Conservation (phyloP, 2,888 invertebrate genomes). For the Sinopyrophorus schimmeli region DNA sequence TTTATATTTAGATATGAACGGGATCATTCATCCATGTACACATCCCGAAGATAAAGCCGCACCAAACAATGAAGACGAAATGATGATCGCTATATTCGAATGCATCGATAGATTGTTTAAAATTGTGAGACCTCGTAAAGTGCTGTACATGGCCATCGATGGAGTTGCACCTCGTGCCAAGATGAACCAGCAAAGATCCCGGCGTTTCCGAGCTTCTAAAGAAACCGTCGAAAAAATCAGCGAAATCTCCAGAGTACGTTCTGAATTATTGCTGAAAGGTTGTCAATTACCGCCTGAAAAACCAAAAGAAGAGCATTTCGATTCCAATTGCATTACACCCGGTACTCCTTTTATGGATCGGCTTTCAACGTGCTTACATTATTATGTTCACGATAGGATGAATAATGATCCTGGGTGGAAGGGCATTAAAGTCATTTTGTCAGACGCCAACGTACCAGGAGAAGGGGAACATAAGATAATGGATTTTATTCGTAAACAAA, state of each 20-base stretch:
- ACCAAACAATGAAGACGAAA: constrained; percentile 98
- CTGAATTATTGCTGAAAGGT: constrained; percentile 73
- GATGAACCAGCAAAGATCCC: constrained; percentile 99
- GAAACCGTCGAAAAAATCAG: constrained; percentile 87
- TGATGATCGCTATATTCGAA: constrained; percentile 99
- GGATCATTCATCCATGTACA: constrained; percentile 99
- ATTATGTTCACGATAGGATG: constrained; percentile 85
- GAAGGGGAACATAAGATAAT: constrained; percentile 99
- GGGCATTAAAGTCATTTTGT: constrained; percentile 91
- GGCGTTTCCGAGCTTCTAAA: constrained; percentile 95
- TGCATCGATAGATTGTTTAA: constrained; percentile 94
- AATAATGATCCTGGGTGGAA: constrained; percentile 96
- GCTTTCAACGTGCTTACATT: constrained; percentile 81
- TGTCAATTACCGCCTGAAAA: constrained; percentile 83
- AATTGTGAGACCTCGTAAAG: constrained; percentile 88
- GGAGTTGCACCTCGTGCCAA: constrained; percentile 98
- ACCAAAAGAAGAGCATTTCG: constrained; percentile 91
- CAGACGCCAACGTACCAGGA: constrained; percentile 97
- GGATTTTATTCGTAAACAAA: constrained; percentile 96
- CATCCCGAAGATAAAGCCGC: constrained; percentile 98
- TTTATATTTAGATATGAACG: constrained; percentile 96
- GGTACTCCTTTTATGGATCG: constrained; percentile 98
- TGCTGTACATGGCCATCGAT: constrained; percentile 99
- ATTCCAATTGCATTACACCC: constrained; percentile 99
- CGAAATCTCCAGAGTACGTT: constrained; percentile 79